Conservation (phyloP, 1,140 invertebrate species). For the Eupeodes corollae region DNA sequence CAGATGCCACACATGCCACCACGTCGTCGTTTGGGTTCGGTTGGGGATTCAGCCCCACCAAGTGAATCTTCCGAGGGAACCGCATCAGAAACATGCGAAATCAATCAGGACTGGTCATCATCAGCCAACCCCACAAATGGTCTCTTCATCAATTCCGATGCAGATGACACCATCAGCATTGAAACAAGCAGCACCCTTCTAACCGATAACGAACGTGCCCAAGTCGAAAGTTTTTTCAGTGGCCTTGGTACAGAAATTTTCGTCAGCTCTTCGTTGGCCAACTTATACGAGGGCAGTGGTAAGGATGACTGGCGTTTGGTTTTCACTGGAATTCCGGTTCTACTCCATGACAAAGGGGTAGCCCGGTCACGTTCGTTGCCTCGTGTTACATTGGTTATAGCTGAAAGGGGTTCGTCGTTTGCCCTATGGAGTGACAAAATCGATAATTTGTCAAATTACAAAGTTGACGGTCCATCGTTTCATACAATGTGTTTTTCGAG, state of each 20-base stretch:
- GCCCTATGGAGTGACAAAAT: conserved; percentile 78
- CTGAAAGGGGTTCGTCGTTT: conserved; percentile 75
- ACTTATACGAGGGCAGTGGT: conserved; percentile 57
- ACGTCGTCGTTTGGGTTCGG: conserved; percentile 32
- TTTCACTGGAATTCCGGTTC: conserved; percentile 69
- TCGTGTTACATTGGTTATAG: conserved; percentile 62
- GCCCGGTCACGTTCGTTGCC: conserved; percentile 57
- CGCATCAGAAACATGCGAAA: conserved; percentile 27
- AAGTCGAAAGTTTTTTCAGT: conserved; percentile 68
- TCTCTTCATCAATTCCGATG: conserved; percentile 28
- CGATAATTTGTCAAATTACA: conserved; percentile 55
- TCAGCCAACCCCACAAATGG: conserved; percentile 27
- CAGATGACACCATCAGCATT: conserved; percentile 31
- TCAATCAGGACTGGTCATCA: conserved; percentile 30
- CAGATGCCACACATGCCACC: conserved; percentile 32
- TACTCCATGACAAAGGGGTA: conserved; percentile 66
- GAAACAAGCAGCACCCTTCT: conserved; percentile 41
- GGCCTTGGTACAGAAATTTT: conserved; percentile 69
- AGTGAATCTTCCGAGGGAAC: conserved; percentile 36
- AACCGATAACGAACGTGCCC: conserved; percentile 56
- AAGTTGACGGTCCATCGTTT: conserved; percentile 55
- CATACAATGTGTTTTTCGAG: conserved; percentile 71
- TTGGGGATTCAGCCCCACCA: conserved; percentile 33
- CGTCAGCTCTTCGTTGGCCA: conserved; percentile 68
- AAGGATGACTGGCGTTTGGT: conserved; percentile 59